These are phyloP conservation scores for Seira musarum DNA, from an alignment of 2,888 invertebrate species.

Conservation along the genomic window DNA sequence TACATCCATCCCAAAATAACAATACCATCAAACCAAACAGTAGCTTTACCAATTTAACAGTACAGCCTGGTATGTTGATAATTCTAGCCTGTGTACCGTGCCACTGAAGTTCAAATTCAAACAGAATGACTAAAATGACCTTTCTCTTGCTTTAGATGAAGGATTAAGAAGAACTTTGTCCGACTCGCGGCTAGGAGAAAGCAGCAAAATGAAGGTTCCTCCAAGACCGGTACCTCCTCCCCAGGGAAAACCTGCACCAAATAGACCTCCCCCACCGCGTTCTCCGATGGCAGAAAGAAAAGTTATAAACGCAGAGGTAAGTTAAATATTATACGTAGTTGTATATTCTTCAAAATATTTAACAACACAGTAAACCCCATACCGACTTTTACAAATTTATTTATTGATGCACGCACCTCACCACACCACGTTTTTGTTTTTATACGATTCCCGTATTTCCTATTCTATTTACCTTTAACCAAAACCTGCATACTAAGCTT, in stretches of 20 bases:
- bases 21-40: slow-evolving; percentile 60
- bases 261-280: slow-evolving; percentile 74
- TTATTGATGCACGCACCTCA: too few relatives aligned
- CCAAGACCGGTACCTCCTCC: slow-evolving; percentile 75
- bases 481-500: too few relatives aligned
- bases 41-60: slow-evolving; percentile 68
- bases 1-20: slow-evolving; percentile 72
- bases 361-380: too few relatives aligned
- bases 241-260: slow-evolving; percentile 72
- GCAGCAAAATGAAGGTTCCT: slow-evolving; percentile 69
- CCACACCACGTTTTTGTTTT: too few relatives aligned
- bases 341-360: too few relatives aligned
- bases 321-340: background rate
- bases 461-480: too few relatives aligned
- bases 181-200: slow-evolving; percentile 67
- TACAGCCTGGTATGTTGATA: slow-evolving; percentile 45
- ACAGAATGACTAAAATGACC: background rate
- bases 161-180: slow-evolving; percentile 47
- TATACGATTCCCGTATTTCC: too few relatives aligned
- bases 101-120: background rate
- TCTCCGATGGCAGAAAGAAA: slow-evolving; percentile 71
- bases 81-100: background rate
- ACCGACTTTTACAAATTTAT: too few relatives aligned
- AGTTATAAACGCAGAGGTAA: slow-evolving; percentile 43
- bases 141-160: slow-evolving; percentile 30